Evolutionary conservation across 2,113 vertebrate genomes (phyloP).

Genomic region (Carassius auratus): DNA sequence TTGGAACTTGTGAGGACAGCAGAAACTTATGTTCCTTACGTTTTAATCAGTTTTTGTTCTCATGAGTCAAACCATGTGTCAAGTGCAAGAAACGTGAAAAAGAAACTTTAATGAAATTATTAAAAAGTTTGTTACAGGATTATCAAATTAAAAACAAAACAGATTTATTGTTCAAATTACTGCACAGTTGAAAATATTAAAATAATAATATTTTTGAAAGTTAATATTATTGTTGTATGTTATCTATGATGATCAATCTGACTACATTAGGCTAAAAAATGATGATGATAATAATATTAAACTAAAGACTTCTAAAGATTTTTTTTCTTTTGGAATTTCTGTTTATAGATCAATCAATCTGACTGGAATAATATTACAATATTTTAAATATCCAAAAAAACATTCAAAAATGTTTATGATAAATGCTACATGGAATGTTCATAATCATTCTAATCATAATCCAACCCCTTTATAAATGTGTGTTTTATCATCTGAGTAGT

Average conservation of each 20-base stretch:
- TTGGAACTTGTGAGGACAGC: neutral
- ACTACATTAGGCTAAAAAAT: no score
- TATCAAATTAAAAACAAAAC: no score
- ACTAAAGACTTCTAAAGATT: no score
- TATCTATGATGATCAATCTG: no score
- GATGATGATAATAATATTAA: no score
- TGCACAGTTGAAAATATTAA: no score
- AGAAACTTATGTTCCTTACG: neutral
- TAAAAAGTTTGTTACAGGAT: no score
- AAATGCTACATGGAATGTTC: neutral
- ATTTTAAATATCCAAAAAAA: neutral
- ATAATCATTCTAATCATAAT: neutral
- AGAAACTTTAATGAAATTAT: no score
- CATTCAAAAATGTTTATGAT: neutral
- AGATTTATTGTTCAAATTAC: no score
- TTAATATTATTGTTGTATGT: neutral
- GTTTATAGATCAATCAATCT: no score
- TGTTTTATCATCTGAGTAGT: conserved; percentile 5
- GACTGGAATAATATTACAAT: neutral
- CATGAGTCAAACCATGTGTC: neutral
- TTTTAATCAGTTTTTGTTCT: neutral
- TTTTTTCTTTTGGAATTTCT: no score
- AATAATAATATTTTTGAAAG: neutral
- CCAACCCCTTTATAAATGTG: neutral
- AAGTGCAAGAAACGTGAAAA: no score